A percentile compares a stretch with the other conserved stretches of the same genome.
phyloP scores from a whole-genome alignment of 2,888 invertebrate genomes.

The Volucella inflata region DNA sequence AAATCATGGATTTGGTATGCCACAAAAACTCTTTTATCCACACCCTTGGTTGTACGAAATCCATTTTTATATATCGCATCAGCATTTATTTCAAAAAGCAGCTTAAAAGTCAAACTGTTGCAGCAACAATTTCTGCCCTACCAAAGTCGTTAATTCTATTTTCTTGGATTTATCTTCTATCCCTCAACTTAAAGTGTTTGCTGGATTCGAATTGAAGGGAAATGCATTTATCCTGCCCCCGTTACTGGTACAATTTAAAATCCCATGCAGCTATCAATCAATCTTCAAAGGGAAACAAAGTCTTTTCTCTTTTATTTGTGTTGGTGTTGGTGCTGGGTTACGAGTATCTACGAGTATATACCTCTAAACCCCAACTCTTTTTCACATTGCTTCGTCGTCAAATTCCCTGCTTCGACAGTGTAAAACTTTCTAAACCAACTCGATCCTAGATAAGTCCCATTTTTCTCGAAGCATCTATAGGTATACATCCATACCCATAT shows the following conservation, averaged over 20 bases:
- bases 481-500: no score
- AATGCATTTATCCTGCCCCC: constrained; percentile 42
- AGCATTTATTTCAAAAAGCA: no score
- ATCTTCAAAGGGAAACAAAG: constrained; percentile 64
- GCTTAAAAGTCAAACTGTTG: no score
- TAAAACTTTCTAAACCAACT: constrained; percentile 70
- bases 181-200: constrained; percentile 13
- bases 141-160: not conserved
- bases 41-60: no score
- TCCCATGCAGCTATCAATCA: constrained; percentile 72
- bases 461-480: constrained; percentile 26
- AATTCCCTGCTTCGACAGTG: constrained; percentile 67
- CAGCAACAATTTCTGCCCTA: no score
- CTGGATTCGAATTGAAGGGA: not conserved
- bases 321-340: not conserved
- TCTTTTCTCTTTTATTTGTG: constrained; percentile 17
- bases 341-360: not conserved
- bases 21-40: no score
- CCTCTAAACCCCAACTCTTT: constrained; percentile 7
- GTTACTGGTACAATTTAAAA: constrained; percentile 47
- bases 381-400: constrained; percentile 52
- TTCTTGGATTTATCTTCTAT: not conserved
- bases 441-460: constrained; percentile 70
- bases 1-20: no score
- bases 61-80: no score